Percentiles rank a stretch among this genome's conserved stretches.
Conservation (phyloP, 2,797 vertebrate genomes). For the Cyprinella venusta region DNA sequence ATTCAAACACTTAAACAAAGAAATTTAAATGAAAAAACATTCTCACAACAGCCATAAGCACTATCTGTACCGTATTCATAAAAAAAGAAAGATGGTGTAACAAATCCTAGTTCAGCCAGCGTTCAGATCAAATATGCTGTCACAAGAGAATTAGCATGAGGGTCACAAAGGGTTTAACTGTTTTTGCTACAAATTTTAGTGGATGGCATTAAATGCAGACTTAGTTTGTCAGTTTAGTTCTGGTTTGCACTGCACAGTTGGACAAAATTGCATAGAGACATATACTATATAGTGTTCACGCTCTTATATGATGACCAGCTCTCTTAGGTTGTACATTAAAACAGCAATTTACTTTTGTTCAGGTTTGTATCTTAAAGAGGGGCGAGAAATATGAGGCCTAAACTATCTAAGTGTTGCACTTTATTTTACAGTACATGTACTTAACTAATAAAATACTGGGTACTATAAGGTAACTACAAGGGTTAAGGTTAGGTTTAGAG, state of each 20-base stretch:
- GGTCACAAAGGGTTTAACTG: background rate
- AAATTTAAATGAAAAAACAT: constrained; percentile 26
- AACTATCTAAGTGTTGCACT: background rate
- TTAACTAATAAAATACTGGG: too few relatives aligned
- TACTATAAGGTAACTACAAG: too few relatives aligned
- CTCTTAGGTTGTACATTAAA: background rate
- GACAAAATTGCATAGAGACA: background rate
- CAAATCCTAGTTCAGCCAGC: constrained; percentile 17
- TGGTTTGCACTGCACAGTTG: background rate
- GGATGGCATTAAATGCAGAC: background rate
- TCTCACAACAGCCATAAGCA: constrained; percentile 1
- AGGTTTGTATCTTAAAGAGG: background rate
- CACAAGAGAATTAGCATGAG: constrained; percentile 7
- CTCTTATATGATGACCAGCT: background rate
- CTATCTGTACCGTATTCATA: background rate
- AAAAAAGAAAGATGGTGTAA: background rate
- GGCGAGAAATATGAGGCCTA: background rate
- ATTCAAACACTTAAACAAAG: constrained; percentile 27
- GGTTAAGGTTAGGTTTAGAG: too few relatives aligned
- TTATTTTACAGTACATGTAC: too few relatives aligned
- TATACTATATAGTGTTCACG: background rate
- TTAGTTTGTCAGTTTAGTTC: constrained; percentile 21
- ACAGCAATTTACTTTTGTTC: background rate
- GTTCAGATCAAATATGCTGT: constrained; percentile 21
- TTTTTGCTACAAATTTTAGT: background rate